These are phyloP conservation scores for Neolamprologus modestus DNA, from an alignment of 2,113 vertebrate genomes.

Conservation along the genomic window DNA sequence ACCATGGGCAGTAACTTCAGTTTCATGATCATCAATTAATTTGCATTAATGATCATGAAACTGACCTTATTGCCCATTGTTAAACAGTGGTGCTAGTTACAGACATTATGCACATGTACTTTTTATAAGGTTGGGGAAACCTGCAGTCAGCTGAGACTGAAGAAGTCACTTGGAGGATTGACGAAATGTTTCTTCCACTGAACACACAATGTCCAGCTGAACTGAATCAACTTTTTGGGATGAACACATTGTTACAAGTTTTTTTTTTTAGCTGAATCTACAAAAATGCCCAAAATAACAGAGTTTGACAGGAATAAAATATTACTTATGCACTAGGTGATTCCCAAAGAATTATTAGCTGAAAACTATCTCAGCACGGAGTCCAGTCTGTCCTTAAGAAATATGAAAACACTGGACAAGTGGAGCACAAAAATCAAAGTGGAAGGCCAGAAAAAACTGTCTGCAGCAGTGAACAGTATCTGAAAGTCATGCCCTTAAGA, in stretches of 20 bases:
- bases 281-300: background rate
- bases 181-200: background rate
- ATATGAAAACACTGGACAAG: background rate
- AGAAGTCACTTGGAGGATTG: background rate
- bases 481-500: background rate
- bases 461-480: background rate
- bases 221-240: background rate
- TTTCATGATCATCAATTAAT: background rate
- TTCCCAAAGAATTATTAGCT: background rate
- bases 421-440: background rate
- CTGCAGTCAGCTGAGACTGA: background rate
- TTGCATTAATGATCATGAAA: background rate
- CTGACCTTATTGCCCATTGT: background rate
- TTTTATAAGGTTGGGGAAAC: background rate
- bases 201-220: background rate
- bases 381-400: background rate
- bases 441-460: background rate
- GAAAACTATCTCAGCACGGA: background rate
- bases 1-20: background rate
- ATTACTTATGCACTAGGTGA: background rate
- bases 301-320: background rate
- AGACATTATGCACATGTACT: background rate
- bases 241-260: background rate
- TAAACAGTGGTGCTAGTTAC: background rate
- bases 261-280: background rate